Evolutionary conservation across 2,113 vertebrate genomes (phyloP).

Genomic region (Ophiodon elongatus): DNA sequence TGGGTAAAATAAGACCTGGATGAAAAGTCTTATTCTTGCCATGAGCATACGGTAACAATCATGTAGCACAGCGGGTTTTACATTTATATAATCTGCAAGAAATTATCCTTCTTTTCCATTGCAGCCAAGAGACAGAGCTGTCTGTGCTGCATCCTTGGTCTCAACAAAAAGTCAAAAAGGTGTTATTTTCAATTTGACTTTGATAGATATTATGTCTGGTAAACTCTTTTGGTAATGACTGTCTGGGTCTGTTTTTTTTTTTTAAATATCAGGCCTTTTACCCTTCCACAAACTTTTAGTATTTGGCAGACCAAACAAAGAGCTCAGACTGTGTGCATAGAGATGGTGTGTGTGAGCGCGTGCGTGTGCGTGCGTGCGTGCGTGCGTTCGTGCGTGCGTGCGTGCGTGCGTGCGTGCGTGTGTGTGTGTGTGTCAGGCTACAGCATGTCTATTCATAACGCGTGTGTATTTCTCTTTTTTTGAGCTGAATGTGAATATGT

Average conservation of each 20-base stretch:
- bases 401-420: background rate
- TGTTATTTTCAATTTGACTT: conserved; percentile 23
- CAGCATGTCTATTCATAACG: conserved; percentile 1
- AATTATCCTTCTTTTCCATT: conserved; percentile 6
- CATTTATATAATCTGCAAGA: conserved; percentile 12
- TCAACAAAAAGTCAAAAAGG: conserved; percentile 31
- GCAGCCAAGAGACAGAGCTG: background rate
- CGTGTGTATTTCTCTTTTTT: conserved; percentile 3
- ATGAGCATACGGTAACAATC: background rate
- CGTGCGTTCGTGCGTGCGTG: background rate
- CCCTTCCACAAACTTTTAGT: conserved; percentile 35
- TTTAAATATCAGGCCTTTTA: conserved; percentile 22
- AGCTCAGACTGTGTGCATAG: conserved; percentile 1
- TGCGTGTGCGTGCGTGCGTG: background rate
- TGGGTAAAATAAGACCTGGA: background rate
- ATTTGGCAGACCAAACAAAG: conserved; percentile 45
- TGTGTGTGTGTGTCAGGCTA: background rate
- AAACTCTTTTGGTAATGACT: conserved; percentile 27
- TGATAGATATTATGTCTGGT: conserved; percentile 17
- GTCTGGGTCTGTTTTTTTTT: conserved; percentile 24
- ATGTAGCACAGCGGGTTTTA: conserved; percentile 9
- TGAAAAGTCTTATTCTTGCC: background rate
- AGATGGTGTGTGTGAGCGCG: background rate
- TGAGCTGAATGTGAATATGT: conserved; percentile 39
- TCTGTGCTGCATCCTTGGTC: conserved; percentile 12